phyloP scores from a whole-genome alignment of 2,888 invertebrate genomes.

The Callimorpha dominula region DNA sequence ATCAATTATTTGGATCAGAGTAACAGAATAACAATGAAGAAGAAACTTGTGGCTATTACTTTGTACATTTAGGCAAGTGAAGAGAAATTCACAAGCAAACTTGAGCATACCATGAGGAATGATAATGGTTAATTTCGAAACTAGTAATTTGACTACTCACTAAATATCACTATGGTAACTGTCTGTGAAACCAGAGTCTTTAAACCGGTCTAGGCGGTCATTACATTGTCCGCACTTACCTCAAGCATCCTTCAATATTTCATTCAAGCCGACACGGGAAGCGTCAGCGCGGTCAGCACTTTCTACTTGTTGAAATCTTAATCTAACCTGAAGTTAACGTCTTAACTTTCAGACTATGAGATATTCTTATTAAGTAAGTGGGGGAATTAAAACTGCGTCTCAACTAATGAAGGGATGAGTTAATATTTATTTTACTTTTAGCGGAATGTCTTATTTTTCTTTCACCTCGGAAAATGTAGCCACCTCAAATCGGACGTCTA shows the following conservation, averaged over 20 bases:
- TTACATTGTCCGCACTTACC: slow-evolving; percentile 13
- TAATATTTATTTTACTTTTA: no score
- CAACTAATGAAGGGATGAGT: background rate
- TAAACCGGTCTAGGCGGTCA: slow-evolving; percentile 23
- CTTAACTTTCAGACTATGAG: slow-evolving; percentile 15
- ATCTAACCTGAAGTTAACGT: slow-evolving; percentile 26
- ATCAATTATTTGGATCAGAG: background rate
- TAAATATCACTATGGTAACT: slow-evolving; percentile 1
- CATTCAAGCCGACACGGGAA: slow-evolving; percentile 20
- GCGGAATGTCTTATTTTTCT: no score
- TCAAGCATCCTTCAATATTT: slow-evolving; percentile 38
- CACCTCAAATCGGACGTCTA: background rate
- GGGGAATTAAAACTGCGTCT: background rate
- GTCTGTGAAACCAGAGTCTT: slow-evolving; percentile 19
- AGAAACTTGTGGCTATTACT: background rate
- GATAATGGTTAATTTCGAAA: background rate
- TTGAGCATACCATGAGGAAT: background rate
- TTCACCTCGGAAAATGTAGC: no score
- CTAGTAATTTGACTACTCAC: background rate
- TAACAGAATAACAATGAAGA: no score
- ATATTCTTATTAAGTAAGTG: slow-evolving; percentile 12
- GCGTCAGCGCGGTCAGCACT: slow-evolving; percentile 30
- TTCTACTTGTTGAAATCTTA: slow-evolving; percentile 27
- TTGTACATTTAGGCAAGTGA: background rate
- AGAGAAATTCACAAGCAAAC: background rate